These are phyloP conservation scores for Bucco capensis DNA, from an alignment of 2,113 vertebrate species.

Conservation along the genomic window DNA sequence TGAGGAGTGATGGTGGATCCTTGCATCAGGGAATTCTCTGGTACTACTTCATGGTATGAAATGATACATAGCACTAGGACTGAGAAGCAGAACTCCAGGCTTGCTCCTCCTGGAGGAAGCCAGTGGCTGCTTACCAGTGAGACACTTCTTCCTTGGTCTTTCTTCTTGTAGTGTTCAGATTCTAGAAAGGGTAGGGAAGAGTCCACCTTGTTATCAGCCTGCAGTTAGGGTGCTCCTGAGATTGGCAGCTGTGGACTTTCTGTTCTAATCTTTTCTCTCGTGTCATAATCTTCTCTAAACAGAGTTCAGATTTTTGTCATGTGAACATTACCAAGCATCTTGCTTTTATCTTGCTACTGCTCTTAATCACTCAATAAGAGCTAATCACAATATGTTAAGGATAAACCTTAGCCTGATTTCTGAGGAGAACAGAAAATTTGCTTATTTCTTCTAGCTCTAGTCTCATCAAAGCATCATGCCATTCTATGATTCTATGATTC, in stretches of 20 bases:
- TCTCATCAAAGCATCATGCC: slow-evolving; percentile 6
- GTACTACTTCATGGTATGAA: not conserved
- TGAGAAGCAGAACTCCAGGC: not conserved
- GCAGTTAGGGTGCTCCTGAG: not conserved
- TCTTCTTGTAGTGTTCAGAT: fast-evolving
- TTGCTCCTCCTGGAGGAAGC: not conserved
- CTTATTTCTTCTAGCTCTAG: not conserved
- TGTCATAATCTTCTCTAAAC: not conserved
- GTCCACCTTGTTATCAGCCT: not conserved
- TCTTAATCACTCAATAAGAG: slow-evolving; percentile 33
- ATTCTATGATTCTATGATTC: no score
- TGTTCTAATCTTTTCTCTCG: not conserved
- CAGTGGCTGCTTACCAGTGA: not conserved
- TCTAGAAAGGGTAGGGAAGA: not conserved
- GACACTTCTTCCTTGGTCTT: not conserved
- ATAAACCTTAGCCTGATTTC: not conserved
- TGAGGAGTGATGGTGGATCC: not conserved
- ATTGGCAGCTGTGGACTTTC: not conserved
- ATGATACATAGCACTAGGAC: not conserved
- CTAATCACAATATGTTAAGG: not conserved
- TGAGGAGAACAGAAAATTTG: slow-evolving; percentile 5
- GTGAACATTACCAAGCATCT: not conserved
- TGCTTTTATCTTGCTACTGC: not conserved
- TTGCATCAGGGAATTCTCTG: not conserved
- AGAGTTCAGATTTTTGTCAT: not conserved